Base-by-base conservation (phyloP, 2,888 invertebrate genomes). In the Andrena praecox region DNA sequence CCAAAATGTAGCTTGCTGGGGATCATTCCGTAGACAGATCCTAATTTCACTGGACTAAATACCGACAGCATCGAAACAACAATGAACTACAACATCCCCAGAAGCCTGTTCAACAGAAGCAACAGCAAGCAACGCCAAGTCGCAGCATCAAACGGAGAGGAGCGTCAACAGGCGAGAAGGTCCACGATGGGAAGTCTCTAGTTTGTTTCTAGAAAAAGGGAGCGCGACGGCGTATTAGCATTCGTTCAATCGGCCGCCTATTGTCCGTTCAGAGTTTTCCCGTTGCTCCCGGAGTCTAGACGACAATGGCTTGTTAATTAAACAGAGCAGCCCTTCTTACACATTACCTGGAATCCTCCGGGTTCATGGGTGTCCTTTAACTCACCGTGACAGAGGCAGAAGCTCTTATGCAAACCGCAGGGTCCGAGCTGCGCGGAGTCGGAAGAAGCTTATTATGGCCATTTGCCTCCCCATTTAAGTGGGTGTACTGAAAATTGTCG, bases 331-430 rank as follows among this genome's bases (percentile, higher is more conserved):
- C 33, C 71, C 81, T 78, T 88, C 85, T 85, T 86, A 81, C 76
- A 72, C 82, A 79, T 77, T 84, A 81, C 72, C 78, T 66, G 71
- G 75, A 85, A 85, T 83, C 77, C 82, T 78, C 59, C 1, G 80
- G 79, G 76, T 82, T 80, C 72, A 54, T 66, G 77, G 79, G 71
- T 82, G 81, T 84, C 77, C 80, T 80, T 87, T 87, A 85, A 87
- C 84, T 84, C 79, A 72, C 64, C 62, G 63, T 67, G 87, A 82
- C 85, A 72, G 64, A 75, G 63, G 67, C 73, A 54, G 77, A 64
- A 86, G 87, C 88, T 86, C 87, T 87, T 88, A 80, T 82, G 85
- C 85, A 87, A 88, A 87, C 88, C 88, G 75, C 88, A 74, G 75
- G 60, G 79, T 79, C 77, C 77, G 62, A 81, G 77, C 56, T 10